Percentiles rank a stretch among this genome's conserved stretches.
phyloP scores from a whole-genome alignment of 2,888 invertebrate species.

The Cosmia trapezina region DNA sequence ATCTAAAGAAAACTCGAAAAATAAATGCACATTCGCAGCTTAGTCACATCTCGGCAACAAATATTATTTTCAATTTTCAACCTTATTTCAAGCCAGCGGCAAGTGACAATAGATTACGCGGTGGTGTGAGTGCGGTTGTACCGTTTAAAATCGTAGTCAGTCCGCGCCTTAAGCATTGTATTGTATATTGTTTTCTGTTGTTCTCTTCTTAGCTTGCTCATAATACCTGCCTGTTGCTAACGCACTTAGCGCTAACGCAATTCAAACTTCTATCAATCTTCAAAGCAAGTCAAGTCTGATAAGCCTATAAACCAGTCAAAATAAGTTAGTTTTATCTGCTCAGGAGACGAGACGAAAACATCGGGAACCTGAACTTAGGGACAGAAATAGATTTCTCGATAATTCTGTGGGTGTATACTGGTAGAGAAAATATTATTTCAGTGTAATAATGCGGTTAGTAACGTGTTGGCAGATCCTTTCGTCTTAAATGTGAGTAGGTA shows the following conservation, averaged over 20 bases:
- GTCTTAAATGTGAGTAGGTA: too few relatives aligned
- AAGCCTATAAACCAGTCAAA: constrained; percentile 28
- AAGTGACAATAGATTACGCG: too few relatives aligned
- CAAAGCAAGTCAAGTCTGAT: constrained; percentile 9
- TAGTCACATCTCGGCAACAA: too few relatives aligned
- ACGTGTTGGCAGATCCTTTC: too few relatives aligned
- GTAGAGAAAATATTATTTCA: neutral
- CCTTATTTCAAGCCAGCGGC: too few relatives aligned
- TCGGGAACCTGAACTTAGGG: neutral
- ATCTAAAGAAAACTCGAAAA: too few relatives aligned
- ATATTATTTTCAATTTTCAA: too few relatives aligned
- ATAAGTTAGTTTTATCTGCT: constrained; percentile 24
- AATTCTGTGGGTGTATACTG: neutral
- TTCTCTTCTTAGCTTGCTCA: neutral
- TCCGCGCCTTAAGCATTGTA: too few relatives aligned
- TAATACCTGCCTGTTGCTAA: constrained; percentile 1
- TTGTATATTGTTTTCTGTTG: constrained; percentile 2
- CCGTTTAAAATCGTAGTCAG: too few relatives aligned
- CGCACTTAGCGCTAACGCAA: constrained; percentile 17
- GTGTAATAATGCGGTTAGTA: too few relatives aligned
- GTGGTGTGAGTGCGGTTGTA: too few relatives aligned
- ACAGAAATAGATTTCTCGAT: constrained; percentile 5
- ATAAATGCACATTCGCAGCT: too few relatives aligned
- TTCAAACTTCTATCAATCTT: constrained; percentile 30
- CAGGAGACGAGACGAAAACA: constrained; percentile 3